phyloP scores from a whole-genome alignment of 2,113 vertebrate genomes.

The Brienomyrus longianalis region DNA sequence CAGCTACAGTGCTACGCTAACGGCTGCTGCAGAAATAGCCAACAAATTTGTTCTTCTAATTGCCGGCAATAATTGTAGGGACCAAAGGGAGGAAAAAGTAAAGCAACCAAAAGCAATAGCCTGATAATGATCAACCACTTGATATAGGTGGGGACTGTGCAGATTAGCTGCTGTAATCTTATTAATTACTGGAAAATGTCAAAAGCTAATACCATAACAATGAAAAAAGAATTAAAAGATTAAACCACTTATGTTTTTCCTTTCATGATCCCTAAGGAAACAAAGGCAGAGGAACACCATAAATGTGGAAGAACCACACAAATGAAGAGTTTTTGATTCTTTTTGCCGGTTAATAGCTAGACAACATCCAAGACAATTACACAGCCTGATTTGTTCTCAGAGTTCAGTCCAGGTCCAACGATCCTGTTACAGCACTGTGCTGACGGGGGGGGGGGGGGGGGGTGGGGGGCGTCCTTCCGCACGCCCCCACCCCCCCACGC shows the following conservation, averaged over 20 bases:
- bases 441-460: neutral
- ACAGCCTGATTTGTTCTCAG: neutral
- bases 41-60: slow-evolving; percentile 4
- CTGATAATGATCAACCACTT: neutral
- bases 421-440: neutral
- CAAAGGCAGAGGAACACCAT: neutral
- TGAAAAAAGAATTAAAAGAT: slow-evolving; percentile 1
- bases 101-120: neutral
- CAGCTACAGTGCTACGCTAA: neutral
- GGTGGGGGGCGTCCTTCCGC: too few relatives aligned
- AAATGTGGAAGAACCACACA: neutral
- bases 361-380: neutral
- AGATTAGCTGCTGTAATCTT: slow-evolving; percentile 9
- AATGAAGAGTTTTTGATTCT: neutral
- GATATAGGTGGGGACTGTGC: neutral
- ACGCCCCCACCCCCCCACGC: too few relatives aligned
- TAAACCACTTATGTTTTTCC: neutral
- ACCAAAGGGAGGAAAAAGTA: neutral
- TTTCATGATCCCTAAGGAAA: neutral
- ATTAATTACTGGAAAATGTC: neutral
- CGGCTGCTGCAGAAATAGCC: neutral
- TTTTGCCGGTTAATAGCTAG: neutral
- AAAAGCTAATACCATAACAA: neutral
- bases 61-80: neutral
- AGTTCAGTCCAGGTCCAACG: neutral